Conservation (phyloP, 2,797 vertebrate genomes). For the Sebastes matsubarae region DNA sequence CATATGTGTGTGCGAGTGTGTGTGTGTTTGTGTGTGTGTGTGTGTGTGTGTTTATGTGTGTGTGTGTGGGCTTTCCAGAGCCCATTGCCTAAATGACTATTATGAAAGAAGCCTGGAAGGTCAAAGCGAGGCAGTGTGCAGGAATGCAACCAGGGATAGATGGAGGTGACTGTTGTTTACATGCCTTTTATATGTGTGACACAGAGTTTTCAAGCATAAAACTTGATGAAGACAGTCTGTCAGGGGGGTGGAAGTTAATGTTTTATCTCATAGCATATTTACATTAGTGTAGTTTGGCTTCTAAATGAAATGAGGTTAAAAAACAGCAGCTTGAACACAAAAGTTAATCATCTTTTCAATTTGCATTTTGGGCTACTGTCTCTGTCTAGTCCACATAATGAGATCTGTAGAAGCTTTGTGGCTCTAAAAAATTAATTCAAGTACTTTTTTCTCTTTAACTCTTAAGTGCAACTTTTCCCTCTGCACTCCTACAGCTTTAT, state of each 20-base stretch:
- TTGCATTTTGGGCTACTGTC: neutral
- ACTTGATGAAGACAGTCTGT: slow-evolving; percentile 1
- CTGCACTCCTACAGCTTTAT: neutral
- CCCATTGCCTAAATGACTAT: slow-evolving; percentile 41
- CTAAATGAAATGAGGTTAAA: slow-evolving; percentile 1
- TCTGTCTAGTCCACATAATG: slow-evolving; percentile 10
- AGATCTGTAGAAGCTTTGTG: neutral
- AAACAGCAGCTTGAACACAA: slow-evolving; percentile 22
- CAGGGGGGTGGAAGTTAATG: neutral
- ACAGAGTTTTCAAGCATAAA: slow-evolving; percentile 13
- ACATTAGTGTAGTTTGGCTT: neutral
- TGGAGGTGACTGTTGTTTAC: slow-evolving; percentile 61
- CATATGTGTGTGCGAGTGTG: slow-evolving; percentile 25
- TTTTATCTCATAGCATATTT: neutral
- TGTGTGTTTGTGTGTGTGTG: neutral
- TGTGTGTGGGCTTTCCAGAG: neutral
- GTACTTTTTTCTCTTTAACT: neutral
- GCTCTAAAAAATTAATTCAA: neutral
- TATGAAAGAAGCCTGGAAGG: slow-evolving; percentile 59
- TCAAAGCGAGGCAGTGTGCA: slow-evolving; percentile 57
- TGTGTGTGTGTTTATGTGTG: slow-evolving; percentile 11
- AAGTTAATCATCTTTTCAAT: slow-evolving; percentile 53
- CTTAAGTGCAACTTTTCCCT: neutral
- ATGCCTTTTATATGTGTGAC: slow-evolving; percentile 25
- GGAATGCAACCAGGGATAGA: slow-evolving; percentile 61